A percentile compares a stretch with the other conserved stretches of the same genome.
These are phyloP conservation scores for Anoplius nigerrimus DNA, from an alignment of 2,888 invertebrate genomes.

Conservation along the genomic window DNA sequence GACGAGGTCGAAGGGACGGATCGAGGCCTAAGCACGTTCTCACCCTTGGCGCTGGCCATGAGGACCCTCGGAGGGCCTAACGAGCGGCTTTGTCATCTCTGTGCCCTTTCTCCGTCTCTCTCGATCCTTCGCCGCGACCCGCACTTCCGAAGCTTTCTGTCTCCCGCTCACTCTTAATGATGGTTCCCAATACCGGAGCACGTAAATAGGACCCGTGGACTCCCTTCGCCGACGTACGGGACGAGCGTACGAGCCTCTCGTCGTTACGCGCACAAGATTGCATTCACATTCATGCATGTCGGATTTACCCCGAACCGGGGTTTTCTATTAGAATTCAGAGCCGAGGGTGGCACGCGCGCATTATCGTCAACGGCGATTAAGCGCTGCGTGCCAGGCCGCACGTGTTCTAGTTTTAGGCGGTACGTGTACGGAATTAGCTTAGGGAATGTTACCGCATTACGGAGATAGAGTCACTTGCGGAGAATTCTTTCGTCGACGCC, in stretches of 20 bases:
- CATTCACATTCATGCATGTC: constrained; percentile 46
- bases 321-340: constrained; percentile 50
- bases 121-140: constrained; percentile 56
- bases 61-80: constrained; percentile 74
- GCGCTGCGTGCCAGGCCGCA: constrained; percentile 40
- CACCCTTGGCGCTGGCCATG: constrained; percentile 73
- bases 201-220: constrained; percentile 58
- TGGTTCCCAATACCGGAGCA: constrained; percentile 58
- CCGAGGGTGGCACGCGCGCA: constrained; percentile 36
- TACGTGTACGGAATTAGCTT: constrained; percentile 13
- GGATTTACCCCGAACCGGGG: constrained; percentile 39
- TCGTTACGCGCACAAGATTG: constrained; percentile 48
- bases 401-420: constrained; percentile 11
- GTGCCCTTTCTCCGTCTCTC: constrained; percentile 56
- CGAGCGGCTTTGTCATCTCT: constrained; percentile 75
- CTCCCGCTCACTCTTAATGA: constrained; percentile 66
- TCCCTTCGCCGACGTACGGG: constrained; percentile 38
- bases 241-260: constrained; percentile 45
- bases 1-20: constrained; percentile 65
- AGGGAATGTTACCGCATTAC: constrained; percentile 40
- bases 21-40: constrained; percentile 74
- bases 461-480: background rate
- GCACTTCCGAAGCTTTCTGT: constrained; percentile 42
- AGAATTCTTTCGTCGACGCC: background rate
- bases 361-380: constrained; percentile 52